These are phyloP conservation scores for Aurelia sp. DNA, from an alignment of 30 jellyfish, hydroid and myxozoan genomes.

Conservation along the genomic window DNA sequence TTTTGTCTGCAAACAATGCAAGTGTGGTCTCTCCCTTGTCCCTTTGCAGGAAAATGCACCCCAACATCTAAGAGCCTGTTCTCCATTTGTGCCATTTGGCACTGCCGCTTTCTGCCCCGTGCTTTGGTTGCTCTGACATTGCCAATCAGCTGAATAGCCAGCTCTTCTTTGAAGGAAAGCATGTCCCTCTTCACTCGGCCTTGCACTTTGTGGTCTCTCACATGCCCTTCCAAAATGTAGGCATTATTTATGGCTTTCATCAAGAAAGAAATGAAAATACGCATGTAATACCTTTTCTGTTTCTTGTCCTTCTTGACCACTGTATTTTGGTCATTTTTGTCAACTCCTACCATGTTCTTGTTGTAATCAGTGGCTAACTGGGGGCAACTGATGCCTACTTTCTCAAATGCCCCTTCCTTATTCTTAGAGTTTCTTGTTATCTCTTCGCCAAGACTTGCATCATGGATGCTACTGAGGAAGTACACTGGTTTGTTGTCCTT, in stretches of 20 bases:
- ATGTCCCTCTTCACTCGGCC: conserved; percentile 33
- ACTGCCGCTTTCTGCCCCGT: conserved; percentile 13
- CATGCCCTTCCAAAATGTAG: conserved; percentile 26
- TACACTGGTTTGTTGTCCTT: background rate
- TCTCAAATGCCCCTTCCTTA: conserved; percentile 17
- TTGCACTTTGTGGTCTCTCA: conserved; percentile 17
- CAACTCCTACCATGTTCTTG: conserved; percentile 33
- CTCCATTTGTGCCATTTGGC: conserved; percentile 19
- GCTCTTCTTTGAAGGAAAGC: conserved; percentile 37
- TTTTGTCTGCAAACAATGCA: conserved; percentile 41
- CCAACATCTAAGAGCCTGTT: conserved; percentile 30
- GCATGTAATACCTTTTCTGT: conserved; percentile 23
- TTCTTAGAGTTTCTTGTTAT: background rate
- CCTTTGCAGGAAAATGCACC: conserved; percentile 43
- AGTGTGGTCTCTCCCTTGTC: conserved; percentile 39
- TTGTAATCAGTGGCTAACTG: conserved; percentile 51
- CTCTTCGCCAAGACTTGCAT: background rate
- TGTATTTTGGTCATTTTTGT: conserved; percentile 7
- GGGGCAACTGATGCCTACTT: conserved; percentile 26
- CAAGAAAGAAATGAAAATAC: conserved; percentile 21
- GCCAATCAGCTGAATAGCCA: conserved; percentile 15
- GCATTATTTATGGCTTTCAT: conserved; percentile 60
- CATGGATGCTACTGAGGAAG: background rate
- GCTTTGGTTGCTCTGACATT: background rate
- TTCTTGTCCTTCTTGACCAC: conserved; percentile 16